Evolutionary conservation across 2,113 vertebrate species (phyloP).

Genomic region (Octodon degus): DNA sequence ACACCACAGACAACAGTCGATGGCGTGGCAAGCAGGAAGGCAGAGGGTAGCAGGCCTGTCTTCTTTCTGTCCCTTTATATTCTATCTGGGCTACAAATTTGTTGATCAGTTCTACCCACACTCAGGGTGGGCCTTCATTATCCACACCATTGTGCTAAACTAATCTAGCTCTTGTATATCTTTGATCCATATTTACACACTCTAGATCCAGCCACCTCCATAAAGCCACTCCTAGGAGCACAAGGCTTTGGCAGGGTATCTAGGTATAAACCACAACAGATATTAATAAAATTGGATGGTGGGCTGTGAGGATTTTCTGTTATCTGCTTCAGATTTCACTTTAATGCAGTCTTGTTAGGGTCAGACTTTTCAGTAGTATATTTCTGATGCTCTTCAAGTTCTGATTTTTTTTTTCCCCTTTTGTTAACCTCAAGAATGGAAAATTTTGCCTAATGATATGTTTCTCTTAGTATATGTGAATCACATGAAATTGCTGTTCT

Average conservation of each 20-base stretch:
- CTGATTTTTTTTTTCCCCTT: neutral
- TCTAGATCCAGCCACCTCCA: neutral
- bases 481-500: slow-evolving; percentile 31
- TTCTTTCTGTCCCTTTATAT: neutral
- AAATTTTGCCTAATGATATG: neutral
- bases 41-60: neutral
- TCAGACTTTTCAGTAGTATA: slow-evolving; percentile 47
- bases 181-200: neutral
- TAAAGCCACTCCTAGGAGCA: neutral
- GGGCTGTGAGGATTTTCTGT: neutral
- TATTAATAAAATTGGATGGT: slow-evolving; percentile 5
- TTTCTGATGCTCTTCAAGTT: slow-evolving; percentile 39
- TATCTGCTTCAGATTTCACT: slow-evolving; percentile 12
- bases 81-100: neutral
- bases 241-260: neutral
- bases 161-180: neutral
- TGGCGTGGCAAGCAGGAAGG: neutral
- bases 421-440: neutral
- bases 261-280: neutral
- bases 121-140: neutral
- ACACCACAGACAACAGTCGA: neutral
- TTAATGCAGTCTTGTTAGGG: neutral
- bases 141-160: neutral
- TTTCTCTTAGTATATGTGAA: neutral
- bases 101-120: neutral